Conservation (phyloP, 2,113 vertebrate genomes). For the Cyanoramphus novaezelandiae region DNA sequence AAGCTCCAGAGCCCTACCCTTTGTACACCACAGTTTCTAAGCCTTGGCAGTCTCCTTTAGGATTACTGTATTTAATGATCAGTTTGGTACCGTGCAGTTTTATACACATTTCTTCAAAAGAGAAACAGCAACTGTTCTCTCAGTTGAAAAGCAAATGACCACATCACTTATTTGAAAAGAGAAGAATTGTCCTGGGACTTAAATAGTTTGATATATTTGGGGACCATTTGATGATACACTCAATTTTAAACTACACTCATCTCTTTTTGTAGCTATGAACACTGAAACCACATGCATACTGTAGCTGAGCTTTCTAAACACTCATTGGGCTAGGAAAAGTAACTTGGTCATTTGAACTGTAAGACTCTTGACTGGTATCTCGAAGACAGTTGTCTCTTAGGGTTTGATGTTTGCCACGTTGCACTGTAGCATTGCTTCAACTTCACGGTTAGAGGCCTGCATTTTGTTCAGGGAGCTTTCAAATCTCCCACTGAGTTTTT, state of each 20-base stretch:
- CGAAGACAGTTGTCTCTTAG: conserved; percentile 25
- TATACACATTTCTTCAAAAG: neutral
- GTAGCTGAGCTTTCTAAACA: neutral
- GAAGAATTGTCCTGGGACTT: neutral
- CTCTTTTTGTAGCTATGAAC: neutral
- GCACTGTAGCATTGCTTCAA: conserved; percentile 15
- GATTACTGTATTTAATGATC: neutral
- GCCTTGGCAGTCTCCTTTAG: neutral
- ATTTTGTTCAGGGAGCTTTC: neutral
- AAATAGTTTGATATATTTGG: neutral
- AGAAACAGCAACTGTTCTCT: conserved; percentile 46
- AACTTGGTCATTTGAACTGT: conserved; percentile 58
- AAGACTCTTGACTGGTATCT: conserved; percentile 23
- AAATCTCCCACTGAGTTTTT: neutral
- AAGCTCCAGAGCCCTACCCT: neutral
- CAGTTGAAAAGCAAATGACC: conserved; percentile 61
- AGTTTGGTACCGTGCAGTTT: conserved; percentile 13
- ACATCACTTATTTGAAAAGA: neutral
- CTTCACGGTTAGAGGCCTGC: neutral
- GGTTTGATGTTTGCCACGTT: neutral
- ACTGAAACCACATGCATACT: neutral
- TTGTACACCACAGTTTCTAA: neutral
- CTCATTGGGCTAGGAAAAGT: neutral
- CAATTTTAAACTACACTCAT: neutral
- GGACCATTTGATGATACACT: conserved; percentile 2